Conservation (phyloP, 2,888 invertebrate genomes). For the Phengaris arion region DNA sequence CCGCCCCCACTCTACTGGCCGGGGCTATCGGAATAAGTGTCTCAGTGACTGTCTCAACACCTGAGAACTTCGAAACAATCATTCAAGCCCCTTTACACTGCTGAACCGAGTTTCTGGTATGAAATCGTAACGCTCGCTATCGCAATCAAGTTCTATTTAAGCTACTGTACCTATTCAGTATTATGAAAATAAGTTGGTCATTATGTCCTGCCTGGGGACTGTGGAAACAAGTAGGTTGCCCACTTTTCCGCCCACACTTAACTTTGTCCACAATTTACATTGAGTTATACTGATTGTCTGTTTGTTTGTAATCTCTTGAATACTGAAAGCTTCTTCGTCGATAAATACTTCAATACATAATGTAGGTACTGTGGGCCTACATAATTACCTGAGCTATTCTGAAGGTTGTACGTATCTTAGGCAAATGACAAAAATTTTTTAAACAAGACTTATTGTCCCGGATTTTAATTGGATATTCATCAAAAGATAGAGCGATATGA, state of each 20-base stretch:
- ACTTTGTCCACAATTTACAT: slow-evolving; percentile 3
- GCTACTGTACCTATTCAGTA: background rate
- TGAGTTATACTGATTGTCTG: slow-evolving; percentile 8
- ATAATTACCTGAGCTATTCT: background rate
- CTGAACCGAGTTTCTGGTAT: too few relatives aligned
- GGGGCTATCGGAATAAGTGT: too few relatives aligned
- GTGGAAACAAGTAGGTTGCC: background rate
- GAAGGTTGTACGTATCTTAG: background rate
- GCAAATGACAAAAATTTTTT: background rate
- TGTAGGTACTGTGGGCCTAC: background rate
- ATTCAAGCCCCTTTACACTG: too few relatives aligned
- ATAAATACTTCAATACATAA: slow-evolving; percentile 8
- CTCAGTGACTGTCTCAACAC: too few relatives aligned
- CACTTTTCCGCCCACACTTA: background rate
- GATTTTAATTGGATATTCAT: too few relatives aligned
- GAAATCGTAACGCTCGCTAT: too few relatives aligned
- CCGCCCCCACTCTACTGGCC: too few relatives aligned
- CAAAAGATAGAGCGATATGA: too few relatives aligned
- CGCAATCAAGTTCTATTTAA: background rate
- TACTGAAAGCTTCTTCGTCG: background rate
- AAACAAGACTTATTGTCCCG: background rate
- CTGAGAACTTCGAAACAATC: too few relatives aligned
- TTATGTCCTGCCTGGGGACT: background rate
- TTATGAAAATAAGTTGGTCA: background rate
- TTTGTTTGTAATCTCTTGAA: slow-evolving; percentile 8